Evolutionary conservation across 2,888 invertebrate species (phyloP).

Genomic region (Apeira syringaria): DNA sequence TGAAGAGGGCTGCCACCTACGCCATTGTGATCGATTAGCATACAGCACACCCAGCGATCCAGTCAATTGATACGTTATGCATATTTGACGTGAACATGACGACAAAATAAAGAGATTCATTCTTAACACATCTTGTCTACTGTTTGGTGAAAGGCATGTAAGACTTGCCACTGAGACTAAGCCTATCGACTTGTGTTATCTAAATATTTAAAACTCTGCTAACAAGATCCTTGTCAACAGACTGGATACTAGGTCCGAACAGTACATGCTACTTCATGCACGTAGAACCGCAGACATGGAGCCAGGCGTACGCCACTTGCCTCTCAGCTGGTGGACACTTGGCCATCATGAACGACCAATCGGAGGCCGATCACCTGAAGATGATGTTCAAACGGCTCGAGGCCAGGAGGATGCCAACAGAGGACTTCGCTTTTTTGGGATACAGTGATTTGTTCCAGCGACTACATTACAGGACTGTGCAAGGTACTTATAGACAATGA

Average conservation of each 20-base stretch:
- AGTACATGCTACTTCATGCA: slow-evolving; percentile 47
- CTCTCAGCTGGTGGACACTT: slow-evolving; percentile 49
- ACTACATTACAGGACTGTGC: slow-evolving; percentile 51
- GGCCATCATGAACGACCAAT: slow-evolving; percentile 39
- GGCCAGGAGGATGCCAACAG: slow-evolving; percentile 39
- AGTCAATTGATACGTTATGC: no score
- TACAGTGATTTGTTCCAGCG: slow-evolving; percentile 48
- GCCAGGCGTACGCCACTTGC: slow-evolving; percentile 48
- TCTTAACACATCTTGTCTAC: no score
- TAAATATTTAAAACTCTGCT: no score
- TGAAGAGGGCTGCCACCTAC: no score
- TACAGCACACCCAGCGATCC: no score
- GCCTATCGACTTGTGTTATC: no score
- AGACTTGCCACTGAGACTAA: no score
- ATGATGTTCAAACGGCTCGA: slow-evolving; percentile 41
- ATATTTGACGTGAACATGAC: no score
- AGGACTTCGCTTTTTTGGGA: slow-evolving; percentile 49
- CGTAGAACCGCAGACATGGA: slow-evolving; percentile 49
- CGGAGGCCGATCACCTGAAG: slow-evolving; percentile 45
- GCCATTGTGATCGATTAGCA: no score
- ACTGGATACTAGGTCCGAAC: slow-evolving; percentile 45
- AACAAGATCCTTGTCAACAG: slow-evolving; percentile 24
- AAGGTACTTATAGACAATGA: no score
- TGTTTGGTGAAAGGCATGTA: no score
- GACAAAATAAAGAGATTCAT: no score